Evolutionary conservation across 2,888 invertebrate species (phyloP), one percentile per base, ranked within the genome.

Genomic region (Lamproptera curius): DNA sequence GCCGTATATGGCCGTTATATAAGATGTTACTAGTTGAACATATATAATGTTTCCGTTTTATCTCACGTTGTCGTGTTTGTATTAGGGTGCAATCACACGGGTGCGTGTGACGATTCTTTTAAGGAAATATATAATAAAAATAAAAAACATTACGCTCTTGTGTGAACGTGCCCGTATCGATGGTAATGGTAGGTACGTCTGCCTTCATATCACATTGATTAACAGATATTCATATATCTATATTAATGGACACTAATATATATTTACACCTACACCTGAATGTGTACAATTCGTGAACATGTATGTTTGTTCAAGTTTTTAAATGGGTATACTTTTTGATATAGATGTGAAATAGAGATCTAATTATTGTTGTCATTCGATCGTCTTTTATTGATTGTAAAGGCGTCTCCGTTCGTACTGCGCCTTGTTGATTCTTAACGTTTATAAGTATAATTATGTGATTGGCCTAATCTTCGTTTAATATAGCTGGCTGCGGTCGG

Each of bases 281-380:
- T 28, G 17, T 38, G 15, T 45, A 34, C 28, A 45, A 45, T 38
- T 31, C 17, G 11, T 34, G 35, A 26, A 42, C 36, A 34, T 44
- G n/a, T n/a, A 37, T 37, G 33, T 16, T 33, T 41, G 38, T 50
- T 41, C 34, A 42, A 38, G 39, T 50, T 38, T n/a, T 46, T 33
- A 41, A 26, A 46, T 50, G 34, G 16, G 16, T 46, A 42, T 50
- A 42, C 40, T 41, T 45, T n/a, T 48, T 48, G 42, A 47, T 47
- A 42, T 20, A 37, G 8, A 31, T 42, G 17, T 37, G 36, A 20
- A 47, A 47, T 37, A 42, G 20, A 33, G 38, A 1, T 46, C 33
- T 42, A 39, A 14, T 35, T 13, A 17, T 23, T 43, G 38, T 39
- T 48, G 39, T 16, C 16, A 46, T 33, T 42, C 1, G 10, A 34